phyloP scores from a whole-genome alignment of 2,113 vertebrate genomes.

The Chaetops frenatus region DNA sequence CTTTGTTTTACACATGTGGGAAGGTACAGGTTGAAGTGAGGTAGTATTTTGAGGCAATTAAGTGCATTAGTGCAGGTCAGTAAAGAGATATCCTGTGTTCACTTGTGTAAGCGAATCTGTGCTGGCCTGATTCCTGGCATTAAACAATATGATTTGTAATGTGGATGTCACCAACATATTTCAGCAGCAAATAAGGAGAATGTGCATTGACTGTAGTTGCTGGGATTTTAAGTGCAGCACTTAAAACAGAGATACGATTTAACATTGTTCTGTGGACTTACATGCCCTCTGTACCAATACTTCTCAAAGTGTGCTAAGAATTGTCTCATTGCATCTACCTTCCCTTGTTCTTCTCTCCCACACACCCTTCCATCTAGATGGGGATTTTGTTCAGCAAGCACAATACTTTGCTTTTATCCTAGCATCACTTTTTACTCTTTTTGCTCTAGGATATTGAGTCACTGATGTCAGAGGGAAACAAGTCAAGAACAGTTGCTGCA shows the following conservation, averaged over 20 bases:
- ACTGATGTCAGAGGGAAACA: conserved; percentile 92
- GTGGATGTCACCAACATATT: not conserved
- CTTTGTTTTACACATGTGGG: not conserved
- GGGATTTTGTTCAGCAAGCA: not conserved
- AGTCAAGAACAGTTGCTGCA: conserved; percentile 90
- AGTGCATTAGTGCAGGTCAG: not conserved
- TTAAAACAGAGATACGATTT: not conserved
- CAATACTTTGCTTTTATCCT: not conserved
- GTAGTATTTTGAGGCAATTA: conserved; percentile 7
- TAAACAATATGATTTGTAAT: not conserved
- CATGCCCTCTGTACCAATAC: not conserved
- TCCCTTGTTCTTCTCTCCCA: not conserved
- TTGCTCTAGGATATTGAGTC: conserved; percentile 80
- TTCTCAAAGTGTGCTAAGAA: not conserved
- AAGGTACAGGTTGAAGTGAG: not conserved
- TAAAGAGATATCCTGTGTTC: not conserved
- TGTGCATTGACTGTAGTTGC: not conserved
- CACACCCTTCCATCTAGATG: not conserved
- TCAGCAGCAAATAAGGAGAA: not conserved
- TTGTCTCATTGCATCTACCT: not conserved
- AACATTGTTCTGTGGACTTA: not conserved
- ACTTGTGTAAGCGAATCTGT: not conserved
- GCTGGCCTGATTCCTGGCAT: not conserved
- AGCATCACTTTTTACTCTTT: not conserved
- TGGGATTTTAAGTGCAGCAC: not conserved